Evolutionary conservation across 2,888 invertebrate genomes (phyloP).

Genomic region (Salpingus planirostris): DNA sequence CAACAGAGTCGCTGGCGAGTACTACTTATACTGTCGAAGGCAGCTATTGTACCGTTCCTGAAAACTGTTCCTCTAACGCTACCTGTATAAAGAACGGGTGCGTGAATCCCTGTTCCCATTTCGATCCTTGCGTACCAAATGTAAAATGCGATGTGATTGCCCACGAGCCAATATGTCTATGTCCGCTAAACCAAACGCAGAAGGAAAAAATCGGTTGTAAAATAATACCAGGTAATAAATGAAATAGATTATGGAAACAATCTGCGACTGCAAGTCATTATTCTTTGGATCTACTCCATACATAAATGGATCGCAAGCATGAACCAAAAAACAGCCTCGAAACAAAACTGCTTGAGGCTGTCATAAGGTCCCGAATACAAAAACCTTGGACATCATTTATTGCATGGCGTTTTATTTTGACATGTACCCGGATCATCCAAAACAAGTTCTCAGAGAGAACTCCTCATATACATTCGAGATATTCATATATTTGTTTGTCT

Average conservation of each 20-base stretch:
- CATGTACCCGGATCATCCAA: slow-evolving; percentile 18
- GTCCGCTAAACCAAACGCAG: slow-evolving; percentile 40
- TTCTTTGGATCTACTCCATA: slow-evolving; percentile 11
- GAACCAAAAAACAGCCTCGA: slow-evolving; percentile 26
- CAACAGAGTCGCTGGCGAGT: background rate
- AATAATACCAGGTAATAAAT: slow-evolving; percentile 53
- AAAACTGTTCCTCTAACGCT: slow-evolving; percentile 40
- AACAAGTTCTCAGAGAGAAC: slow-evolving; percentile 27
- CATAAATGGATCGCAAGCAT: slow-evolving; percentile 27
- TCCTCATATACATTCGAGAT: slow-evolving; percentile 15
- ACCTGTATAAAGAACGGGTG: slow-evolving; percentile 46
- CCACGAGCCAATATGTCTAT: slow-evolving; percentile 51
- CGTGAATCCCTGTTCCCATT: slow-evolving; percentile 44
- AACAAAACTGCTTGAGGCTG: slow-evolving; percentile 14
- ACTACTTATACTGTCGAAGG: background rate
- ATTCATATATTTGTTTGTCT: slow-evolving; percentile 13
- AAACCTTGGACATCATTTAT: slow-evolving; percentile 28
- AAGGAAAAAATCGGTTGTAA: slow-evolving; percentile 46
- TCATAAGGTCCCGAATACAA: slow-evolving; percentile 29
- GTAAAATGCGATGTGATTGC: slow-evolving; percentile 45
- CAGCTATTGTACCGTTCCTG: slow-evolving; percentile 11
- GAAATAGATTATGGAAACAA: slow-evolving; percentile 12
- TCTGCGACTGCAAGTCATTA: slow-evolving; percentile 16
- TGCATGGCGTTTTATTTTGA: slow-evolving; percentile 21
- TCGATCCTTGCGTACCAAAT: slow-evolving; percentile 40